Evolutionary conservation across 2,797 vertebrate genomes (phyloP).

Genomic region (Naso thynnoides): DNA sequence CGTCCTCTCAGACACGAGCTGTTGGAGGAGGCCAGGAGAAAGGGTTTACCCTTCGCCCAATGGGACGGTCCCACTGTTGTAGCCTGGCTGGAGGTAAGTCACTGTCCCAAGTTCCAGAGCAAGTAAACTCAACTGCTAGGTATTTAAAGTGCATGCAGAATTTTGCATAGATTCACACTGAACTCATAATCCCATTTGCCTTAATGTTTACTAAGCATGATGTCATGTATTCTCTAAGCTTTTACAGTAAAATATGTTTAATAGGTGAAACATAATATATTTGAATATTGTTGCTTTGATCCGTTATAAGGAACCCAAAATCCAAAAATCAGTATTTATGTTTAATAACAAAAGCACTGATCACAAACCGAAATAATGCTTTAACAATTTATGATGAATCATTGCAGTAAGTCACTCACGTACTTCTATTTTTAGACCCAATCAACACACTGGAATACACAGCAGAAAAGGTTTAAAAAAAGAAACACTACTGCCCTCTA

Average conservation of each 20-base stretch:
- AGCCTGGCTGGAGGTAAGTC: slow-evolving; percentile 94
- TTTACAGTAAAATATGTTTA: not conserved
- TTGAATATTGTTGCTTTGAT: not conserved
- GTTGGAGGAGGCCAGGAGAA: slow-evolving; percentile 95
- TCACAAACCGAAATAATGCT: not conserved
- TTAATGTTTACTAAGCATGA: not conserved
- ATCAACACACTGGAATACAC: not conserved
- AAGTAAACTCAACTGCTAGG: not conserved
- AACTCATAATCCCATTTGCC: not conserved
- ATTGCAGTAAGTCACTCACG: slow-evolving; percentile 5
- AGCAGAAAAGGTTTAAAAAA: not conserved
- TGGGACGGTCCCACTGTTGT: slow-evolving; percentile 98
- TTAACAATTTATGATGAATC: slow-evolving; percentile 17
- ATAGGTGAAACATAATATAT: not conserved
- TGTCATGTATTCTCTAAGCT: too few relatives aligned
- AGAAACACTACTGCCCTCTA: slow-evolving; percentile 61
- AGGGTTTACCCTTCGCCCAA: slow-evolving; percentile 96
- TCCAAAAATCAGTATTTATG: not conserved
- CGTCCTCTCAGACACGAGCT: slow-evolving; percentile 92
- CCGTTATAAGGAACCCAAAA: not conserved
- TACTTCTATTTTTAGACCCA: slow-evolving; percentile 8
- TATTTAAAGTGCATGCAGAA: not conserved
- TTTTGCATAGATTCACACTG: not conserved
- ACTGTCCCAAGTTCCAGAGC: rapidly evolving
- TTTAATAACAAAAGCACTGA: not conserved